Conservation (phyloP, 2,888 invertebrate species). For the Cephus rjabovi region DNA sequence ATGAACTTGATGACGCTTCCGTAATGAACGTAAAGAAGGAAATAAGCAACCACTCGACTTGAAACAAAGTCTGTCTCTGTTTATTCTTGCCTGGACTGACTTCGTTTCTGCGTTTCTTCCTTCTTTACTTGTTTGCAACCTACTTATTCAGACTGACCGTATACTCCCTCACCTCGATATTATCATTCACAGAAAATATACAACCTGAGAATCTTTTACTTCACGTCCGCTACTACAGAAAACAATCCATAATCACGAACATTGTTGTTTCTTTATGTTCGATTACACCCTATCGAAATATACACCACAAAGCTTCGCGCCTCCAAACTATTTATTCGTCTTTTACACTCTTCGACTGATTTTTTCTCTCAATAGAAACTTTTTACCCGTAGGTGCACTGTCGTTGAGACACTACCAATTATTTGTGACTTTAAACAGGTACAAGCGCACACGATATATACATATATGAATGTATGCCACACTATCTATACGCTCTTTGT, state of each 20-base stretch:
- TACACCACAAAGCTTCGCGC: neutral
- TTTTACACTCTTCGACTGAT: neutral
- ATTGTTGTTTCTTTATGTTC: constrained; percentile 39
- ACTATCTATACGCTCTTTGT: constrained; percentile 24
- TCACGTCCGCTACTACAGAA: constrained; percentile 53
- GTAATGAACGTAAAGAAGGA: neutral
- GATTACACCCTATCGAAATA: neutral
- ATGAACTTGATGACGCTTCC: neutral
- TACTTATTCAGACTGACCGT: neutral
- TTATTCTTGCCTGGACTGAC: neutral
- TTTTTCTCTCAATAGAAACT: neutral
- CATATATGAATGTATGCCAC: constrained; percentile 28
- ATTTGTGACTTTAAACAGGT: neutral
- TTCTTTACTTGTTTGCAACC: neutral
- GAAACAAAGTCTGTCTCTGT: neutral
- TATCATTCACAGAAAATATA: neutral
- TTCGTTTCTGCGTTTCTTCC: neutral
- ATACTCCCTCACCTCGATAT: neutral
- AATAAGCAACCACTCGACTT: neutral
- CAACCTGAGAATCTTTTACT: neutral
- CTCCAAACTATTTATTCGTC: neutral
- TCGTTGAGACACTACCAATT: neutral
- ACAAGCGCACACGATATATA: neutral
- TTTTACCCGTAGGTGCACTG: neutral
- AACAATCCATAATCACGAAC: constrained; percentile 62